Evolutionary conservation across 2,888 invertebrate genomes (phyloP).

Genomic region (Hydrotaea cyrtoneurina): DNA sequence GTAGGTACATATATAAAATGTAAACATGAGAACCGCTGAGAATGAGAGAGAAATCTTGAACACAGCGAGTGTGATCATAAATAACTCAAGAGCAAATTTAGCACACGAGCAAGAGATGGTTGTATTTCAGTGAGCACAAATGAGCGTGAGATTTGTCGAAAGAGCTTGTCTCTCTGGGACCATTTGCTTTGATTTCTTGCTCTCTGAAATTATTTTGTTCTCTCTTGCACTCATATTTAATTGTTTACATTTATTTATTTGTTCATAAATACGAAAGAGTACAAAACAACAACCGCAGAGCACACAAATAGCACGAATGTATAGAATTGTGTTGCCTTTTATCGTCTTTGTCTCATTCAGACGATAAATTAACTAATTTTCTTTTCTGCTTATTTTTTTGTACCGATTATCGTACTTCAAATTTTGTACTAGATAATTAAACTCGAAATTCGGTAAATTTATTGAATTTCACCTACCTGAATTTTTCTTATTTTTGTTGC

Average conservation of each 20-base stretch:
- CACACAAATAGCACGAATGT: not conserved
- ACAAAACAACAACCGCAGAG: not conserved
- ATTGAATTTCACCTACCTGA: no score
- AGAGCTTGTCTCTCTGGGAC: not conserved
- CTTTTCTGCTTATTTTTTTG: not conserved
- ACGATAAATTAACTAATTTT: not conserved
- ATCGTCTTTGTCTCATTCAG: not conserved
- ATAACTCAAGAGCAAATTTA: constrained; percentile 16
- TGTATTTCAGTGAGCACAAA: not conserved
- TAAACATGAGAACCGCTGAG: not conserved
- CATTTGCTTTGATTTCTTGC: not conserved
- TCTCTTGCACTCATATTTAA: constrained; percentile 4
- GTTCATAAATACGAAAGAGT: not conserved
- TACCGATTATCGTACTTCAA: not conserved
- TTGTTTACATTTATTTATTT: constrained; percentile 32
- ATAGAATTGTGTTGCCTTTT: not conserved
- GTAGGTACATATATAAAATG: not conserved
- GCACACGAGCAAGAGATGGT: not conserved
- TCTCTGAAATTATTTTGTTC: not conserved
- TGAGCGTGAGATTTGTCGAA: not conserved
- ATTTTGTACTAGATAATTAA: no score
- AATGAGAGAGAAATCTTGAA: not conserved
- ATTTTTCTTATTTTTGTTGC: no score
- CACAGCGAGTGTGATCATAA: not conserved
- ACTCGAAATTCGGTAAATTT: no score